Conservation (phyloP, 1,140 invertebrate genomes). For the Nasonia giraulti region DNA sequence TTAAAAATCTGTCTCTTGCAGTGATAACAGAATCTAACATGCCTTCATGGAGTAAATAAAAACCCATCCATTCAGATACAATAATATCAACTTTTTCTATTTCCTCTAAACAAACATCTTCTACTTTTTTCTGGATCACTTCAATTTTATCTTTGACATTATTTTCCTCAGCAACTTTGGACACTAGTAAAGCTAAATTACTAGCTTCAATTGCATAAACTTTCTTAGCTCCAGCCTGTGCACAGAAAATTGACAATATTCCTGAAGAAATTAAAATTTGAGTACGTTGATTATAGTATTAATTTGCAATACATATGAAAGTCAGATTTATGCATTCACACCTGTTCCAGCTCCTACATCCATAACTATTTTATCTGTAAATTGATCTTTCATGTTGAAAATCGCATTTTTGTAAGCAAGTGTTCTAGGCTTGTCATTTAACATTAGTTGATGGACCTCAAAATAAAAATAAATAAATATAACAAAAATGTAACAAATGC, state of each 20-base stretch:
- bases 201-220: slow-evolving; percentile 96
- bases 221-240: slow-evolving; percentile 91
- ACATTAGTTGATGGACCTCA: slow-evolving; percentile 86
- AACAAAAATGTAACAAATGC: slow-evolving; percentile 19
- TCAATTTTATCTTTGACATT: slow-evolving; percentile 78
- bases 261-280: slow-evolving; percentile 71
- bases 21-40: slow-evolving; percentile 96
- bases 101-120: slow-evolving; percentile 84
- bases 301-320: slow-evolving; percentile 1
- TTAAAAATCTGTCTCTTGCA: slow-evolving; percentile 93
- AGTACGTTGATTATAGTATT: neutral
- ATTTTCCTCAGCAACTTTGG: slow-evolving; percentile 86
- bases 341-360: slow-evolving; percentile 94
- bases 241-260: slow-evolving; percentile 96
- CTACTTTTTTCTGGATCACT: slow-evolving; percentile 86
- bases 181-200: slow-evolving; percentile 86
- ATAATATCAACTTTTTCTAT: slow-evolving; percentile 94
- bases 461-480: slow-evolving; percentile 38
- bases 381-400: slow-evolving; percentile 81
- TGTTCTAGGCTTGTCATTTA: slow-evolving; percentile 91
- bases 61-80: slow-evolving; percentile 99
- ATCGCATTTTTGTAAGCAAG: slow-evolving; percentile 94
- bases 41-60: slow-evolving; percentile 97
- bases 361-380: slow-evolving; percentile 88
- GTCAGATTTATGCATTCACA: slow-evolving; percentile 51